Conservation (phyloP, 2,888 invertebrate genomes). For the Temnothorax ravouxi region DNA sequence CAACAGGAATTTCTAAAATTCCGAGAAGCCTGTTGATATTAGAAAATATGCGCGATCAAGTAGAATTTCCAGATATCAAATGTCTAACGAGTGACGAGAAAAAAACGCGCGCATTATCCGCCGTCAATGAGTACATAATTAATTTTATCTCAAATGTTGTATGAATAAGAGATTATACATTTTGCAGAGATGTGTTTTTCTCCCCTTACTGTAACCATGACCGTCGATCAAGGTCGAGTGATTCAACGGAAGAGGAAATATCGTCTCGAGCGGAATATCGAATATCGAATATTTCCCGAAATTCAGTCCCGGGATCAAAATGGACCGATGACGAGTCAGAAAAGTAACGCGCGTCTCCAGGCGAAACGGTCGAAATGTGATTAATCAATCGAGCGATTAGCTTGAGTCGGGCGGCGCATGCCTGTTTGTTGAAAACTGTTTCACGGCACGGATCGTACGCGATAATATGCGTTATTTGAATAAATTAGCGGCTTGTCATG, state of each 20-base stretch:
- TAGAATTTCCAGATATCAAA: background rate
- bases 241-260: background rate
- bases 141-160: slow-evolving; percentile 7
- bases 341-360: slow-evolving; percentile 6
- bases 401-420: background rate
- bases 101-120: background rate
- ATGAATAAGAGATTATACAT: background rate
- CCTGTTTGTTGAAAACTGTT: background rate
- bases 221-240: slow-evolving; percentile 8
- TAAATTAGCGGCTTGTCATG: slow-evolving; percentile 62
- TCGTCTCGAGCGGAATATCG: background rate
- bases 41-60: background rate
- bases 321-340: background rate
- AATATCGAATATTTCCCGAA: background rate
- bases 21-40: background rate
- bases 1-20: slow-evolving; percentile 16
- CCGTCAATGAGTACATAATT: background rate
- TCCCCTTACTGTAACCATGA: background rate
- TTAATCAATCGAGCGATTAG: slow-evolving; percentile 51
- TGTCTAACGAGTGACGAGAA: background rate
- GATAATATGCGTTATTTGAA: slow-evolving; percentile 41
- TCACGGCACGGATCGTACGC: background rate
- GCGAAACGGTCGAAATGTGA: slow-evolving; percentile 9
- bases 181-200: background rate
- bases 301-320: background rate